phyloP scores from a whole-genome alignment of 1,140 invertebrate genomes.

The Aethina tumida region DNA sequence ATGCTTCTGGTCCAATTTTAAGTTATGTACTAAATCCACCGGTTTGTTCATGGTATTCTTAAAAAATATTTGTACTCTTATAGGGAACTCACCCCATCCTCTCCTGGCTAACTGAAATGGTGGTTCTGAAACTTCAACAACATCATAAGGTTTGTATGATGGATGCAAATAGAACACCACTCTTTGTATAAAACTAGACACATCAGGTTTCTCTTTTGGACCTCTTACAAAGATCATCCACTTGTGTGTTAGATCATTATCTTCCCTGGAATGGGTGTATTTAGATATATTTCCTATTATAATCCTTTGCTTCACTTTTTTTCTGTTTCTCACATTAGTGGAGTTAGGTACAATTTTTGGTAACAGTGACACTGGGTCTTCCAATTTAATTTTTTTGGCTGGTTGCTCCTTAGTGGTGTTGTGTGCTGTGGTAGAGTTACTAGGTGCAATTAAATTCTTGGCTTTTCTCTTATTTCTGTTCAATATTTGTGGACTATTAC shows the following conservation, averaged over 20 bases:
- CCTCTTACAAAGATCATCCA: constrained; percentile 82
- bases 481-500: constrained; percentile 41
- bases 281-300: constrained; percentile 80
- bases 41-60: constrained; percentile 64
- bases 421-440: constrained; percentile 7
- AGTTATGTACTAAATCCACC: constrained; percentile 66
- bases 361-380: constrained; percentile 8
- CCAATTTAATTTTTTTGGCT: constrained; percentile 21
- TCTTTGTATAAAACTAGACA: constrained; percentile 54
- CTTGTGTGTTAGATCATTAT: constrained; percentile 71
- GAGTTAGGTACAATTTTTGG: constrained; percentile 5
- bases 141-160: constrained; percentile 80
- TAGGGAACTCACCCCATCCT: constrained; percentile 87
- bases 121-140: constrained; percentile 62
- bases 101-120: constrained; percentile 75
- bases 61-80: constrained; percentile 73
- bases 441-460: constrained; percentile 3
- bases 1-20: constrained; percentile 75
- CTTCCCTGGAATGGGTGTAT: constrained; percentile 61
- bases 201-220: constrained; percentile 46
- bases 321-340: constrained; percentile 21
- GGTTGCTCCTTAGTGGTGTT: constrained; percentile 6
- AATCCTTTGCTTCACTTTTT: constrained; percentile 35
- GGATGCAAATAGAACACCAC: constrained; percentile 76
- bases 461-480: constrained; percentile 22